Evolutionary conservation across 2,797 vertebrate species (phyloP).

Genomic region (Hephaestus fuliginosus): DNA sequence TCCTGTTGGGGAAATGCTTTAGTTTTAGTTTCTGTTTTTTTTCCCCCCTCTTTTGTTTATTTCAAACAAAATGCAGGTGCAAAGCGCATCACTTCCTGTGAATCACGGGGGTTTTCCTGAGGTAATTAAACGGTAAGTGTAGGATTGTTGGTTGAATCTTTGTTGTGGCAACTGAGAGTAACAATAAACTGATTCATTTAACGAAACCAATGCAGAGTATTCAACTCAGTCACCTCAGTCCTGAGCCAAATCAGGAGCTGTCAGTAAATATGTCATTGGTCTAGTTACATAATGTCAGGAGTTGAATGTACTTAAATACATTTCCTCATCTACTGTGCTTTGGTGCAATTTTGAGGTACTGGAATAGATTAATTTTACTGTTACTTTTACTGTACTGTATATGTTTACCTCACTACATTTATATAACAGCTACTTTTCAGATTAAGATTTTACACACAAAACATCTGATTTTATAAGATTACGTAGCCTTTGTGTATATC

Average conservation of each 20-base stretch:
- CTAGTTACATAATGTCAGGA: background rate
- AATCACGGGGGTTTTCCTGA: slow-evolving; percentile 48
- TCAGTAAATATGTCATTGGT: background rate
- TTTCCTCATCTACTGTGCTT: background rate
- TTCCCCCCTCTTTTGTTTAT: slow-evolving; percentile 19
- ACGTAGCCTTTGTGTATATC: background rate
- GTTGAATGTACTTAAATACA: too few species aligned
- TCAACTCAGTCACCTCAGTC: too few species aligned
- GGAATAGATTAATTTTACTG: background rate
- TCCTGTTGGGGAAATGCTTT: slow-evolving; percentile 4
- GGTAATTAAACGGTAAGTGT: background rate
- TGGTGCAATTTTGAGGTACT: background rate
- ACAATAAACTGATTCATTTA: slow-evolving; percentile 8
- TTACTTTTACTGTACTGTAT: background rate
- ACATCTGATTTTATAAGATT: background rate
- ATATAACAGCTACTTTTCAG: background rate
- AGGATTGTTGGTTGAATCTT: background rate
- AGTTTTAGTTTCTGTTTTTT: slow-evolving; percentile 14
- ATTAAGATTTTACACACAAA: background rate
- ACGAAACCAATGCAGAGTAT: background rate
- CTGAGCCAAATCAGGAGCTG: background rate
- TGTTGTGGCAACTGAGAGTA: background rate
- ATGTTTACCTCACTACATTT: background rate
- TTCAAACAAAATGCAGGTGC: slow-evolving; percentile 21
- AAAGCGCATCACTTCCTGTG: slow-evolving; percentile 26